phyloP scores from a whole-genome alignment of 2,113 vertebrate species.

The Galemys pyrenaicus region DNA sequence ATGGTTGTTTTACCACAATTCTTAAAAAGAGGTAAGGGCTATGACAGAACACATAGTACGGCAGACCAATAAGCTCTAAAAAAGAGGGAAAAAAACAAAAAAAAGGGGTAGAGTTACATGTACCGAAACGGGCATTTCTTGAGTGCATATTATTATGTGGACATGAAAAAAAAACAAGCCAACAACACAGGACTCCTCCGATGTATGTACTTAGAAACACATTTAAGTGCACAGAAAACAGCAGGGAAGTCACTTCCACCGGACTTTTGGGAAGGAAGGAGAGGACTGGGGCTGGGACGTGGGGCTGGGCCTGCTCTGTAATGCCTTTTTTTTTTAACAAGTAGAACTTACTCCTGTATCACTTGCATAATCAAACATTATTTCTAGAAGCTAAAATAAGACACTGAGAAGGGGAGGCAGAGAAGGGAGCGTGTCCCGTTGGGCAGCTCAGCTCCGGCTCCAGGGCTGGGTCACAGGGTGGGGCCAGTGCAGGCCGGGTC shows the following conservation, averaged over 20 bases:
- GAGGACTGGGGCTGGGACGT: neutral
- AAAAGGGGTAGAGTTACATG: neutral
- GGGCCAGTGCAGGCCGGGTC: too few relatives aligned
- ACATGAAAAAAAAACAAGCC: neutral
- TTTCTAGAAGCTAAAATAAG: neutral
- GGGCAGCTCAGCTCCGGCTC: accelerated
- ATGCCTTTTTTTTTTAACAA: neutral
- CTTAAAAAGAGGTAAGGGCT: neutral
- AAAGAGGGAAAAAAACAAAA: neutral
- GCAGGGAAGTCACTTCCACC: neutral
- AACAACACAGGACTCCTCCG: neutral
- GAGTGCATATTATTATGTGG: neutral
- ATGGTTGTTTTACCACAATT: neutral
- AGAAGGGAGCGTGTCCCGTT: neutral
- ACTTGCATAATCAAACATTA: neutral
- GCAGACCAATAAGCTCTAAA: neutral
- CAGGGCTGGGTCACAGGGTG: neutral
- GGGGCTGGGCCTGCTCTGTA: neutral
- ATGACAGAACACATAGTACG: neutral
- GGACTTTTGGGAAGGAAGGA: neutral
- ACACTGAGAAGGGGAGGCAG: neutral
- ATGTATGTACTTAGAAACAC: too few relatives aligned
- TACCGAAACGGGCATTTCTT: neutral
- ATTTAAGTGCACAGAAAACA: neutral
- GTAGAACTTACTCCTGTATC: neutral